Base-by-base conservation (phyloP, 2,888 invertebrate species). In the Eupithecia centaureata region DNA sequence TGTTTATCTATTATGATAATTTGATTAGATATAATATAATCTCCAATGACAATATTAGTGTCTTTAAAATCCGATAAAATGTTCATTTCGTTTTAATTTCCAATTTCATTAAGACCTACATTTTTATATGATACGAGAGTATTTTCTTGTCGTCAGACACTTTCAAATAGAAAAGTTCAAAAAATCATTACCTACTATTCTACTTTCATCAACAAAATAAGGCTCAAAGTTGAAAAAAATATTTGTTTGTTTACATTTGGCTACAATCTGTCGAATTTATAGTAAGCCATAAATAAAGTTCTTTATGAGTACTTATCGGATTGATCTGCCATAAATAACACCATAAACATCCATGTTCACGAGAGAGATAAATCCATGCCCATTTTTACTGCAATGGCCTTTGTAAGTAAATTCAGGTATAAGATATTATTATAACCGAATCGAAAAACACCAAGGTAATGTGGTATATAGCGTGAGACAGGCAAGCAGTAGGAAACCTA, bases 271-370 rank as follows among this genome's bases (percentile, higher is more conserved):
- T 33, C 58, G 64, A 73, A 75, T 79, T 79, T 80, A 80, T 77
- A 78, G 76, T 75, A 63, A 64, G 73, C 63, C 57, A 75, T 82
- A 77, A 81, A 81, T 75, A 75, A 61, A 68, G 5, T 52, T 73
- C 76, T 78, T 79, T 82, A 79, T 73, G 74, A 61, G 71, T 73
- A 64, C 75, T 78, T 78, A 79, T 76, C 75, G 71, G 65, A 58
- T 76, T 56, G 66, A 61, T 65, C 63, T 42, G 35, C 70, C 72
- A 71, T 70, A 73, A 77, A 77, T 65, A 71, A 63, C 25, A 67
- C 65, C 74, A 72, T 80, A 60, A 77, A 78, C 65, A 64, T 63
- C 64, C 32, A 33, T 65, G 66, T 67, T 74, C 72, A 61, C 52
- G 47, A 61, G 62, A 62, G 3, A 58, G 32, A 63, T 65, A 60